These are phyloP conservation scores for Apodemus sylvaticus DNA, from an alignment of 2,113 vertebrate genomes.

Conservation along the genomic window DNA sequence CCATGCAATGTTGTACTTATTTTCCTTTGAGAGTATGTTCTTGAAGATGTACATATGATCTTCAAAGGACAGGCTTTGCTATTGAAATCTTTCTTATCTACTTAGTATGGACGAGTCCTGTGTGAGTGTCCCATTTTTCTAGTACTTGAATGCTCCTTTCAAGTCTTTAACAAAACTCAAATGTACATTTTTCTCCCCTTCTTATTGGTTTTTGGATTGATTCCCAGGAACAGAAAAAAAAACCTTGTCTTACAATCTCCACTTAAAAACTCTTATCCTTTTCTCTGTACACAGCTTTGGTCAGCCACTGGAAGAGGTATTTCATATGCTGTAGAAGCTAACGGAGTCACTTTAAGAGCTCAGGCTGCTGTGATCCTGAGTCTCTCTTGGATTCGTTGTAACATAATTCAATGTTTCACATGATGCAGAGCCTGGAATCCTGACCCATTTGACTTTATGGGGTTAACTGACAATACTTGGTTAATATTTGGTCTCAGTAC, in stretches of 20 bases:
- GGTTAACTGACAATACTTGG: background rate
- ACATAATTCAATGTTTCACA: background rate
- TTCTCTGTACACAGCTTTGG: background rate
- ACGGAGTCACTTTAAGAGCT: background rate
- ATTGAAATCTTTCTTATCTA: background rate
- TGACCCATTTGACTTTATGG: background rate
- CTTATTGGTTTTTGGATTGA: background rate
- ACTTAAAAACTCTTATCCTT: background rate
- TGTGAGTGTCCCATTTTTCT: background rate
- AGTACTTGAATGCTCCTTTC: background rate
- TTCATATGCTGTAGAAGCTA: background rate
- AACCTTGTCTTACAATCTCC: background rate
- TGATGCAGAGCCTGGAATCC: background rate
- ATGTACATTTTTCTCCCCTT: background rate
- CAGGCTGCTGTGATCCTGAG: background rate
- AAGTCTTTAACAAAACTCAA: background rate
- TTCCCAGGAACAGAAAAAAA: background rate
- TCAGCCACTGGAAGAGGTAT: background rate
- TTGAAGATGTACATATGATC: background rate
- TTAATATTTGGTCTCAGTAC: background rate
- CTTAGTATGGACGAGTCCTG: background rate
- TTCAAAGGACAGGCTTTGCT: background rate
- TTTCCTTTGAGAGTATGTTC: background rate
- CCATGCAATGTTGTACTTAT: accelerated
- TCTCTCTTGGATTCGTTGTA: background rate